Conservation (phyloP, 1,140 invertebrate species). For the Zaprionus camerounensis region DNA sequence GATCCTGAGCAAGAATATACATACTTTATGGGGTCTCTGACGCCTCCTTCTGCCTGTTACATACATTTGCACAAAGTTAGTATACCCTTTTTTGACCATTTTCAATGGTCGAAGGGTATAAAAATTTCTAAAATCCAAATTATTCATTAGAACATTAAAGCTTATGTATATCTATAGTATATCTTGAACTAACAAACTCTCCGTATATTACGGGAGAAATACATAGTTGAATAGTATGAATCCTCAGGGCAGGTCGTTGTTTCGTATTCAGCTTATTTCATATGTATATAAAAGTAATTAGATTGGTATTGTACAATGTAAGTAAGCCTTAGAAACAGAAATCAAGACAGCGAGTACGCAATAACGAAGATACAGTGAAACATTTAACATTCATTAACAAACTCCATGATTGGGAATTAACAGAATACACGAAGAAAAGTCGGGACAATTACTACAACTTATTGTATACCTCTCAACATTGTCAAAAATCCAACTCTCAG, state of each 20-base stretch:
- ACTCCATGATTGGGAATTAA: too few species aligned
- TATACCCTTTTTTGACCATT: too few species aligned
- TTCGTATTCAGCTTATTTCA: background rate
- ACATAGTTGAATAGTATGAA: background rate
- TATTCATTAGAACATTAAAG: too few species aligned
- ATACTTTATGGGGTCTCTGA: too few species aligned
- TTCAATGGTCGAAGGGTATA: too few species aligned
- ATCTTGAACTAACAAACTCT: too few species aligned
- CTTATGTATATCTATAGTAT: too few species aligned
- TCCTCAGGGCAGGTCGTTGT: background rate
- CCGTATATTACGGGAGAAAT: too few species aligned
- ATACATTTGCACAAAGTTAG: too few species aligned
- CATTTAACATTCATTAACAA: background rate
- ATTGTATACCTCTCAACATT: slow-evolving; percentile 44
- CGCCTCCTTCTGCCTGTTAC: too few species aligned
- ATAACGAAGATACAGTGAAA: background rate
- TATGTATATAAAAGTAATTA: background rate
- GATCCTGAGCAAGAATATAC: too few species aligned
- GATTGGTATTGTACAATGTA: background rate
- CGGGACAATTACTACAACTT: background rate
- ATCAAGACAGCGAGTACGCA: background rate
- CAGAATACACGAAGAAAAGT: background rate
- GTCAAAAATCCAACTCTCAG: slow-evolving; percentile 33
- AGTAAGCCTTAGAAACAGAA: background rate
- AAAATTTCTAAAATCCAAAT: too few species aligned